Percentiles rank a stretch among this genome's conserved stretches.
These are phyloP conservation scores for Microtus ochrogaster DNA, from an alignment of 2,113 vertebrate species.

Conservation along the genomic window DNA sequence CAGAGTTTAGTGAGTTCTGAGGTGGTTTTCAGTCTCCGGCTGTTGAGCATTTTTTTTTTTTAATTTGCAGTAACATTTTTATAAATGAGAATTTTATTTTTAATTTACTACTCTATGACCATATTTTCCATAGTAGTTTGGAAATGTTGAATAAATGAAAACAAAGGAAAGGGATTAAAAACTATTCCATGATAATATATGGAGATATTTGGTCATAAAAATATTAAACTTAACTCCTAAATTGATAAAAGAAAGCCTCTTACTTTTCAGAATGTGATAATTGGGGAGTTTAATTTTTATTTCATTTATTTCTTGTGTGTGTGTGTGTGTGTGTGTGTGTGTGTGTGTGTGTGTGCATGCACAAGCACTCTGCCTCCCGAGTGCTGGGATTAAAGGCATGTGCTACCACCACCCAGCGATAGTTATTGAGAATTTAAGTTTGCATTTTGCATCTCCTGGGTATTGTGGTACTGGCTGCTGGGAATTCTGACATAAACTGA, in stretches of 20 bases:
- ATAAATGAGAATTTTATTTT: background rate
- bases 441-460: conserved; percentile 13
- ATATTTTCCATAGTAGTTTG: background rate
- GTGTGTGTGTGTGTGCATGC: background rate
- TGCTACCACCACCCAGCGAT: no score
- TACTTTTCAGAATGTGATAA: background rate
- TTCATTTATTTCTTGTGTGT: background rate
- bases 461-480: background rate
- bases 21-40: background rate
- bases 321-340: background rate
- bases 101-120: background rate
- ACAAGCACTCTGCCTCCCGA: no score
- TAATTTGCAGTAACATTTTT: background rate
- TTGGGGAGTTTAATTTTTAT: background rate
- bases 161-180: background rate
- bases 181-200: background rate
- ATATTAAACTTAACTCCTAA: conserved; percentile 4
- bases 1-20: background rate
- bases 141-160: background rate
- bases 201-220: background rate
- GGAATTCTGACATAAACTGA: background rate
- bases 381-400: no score
- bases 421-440: background rate
- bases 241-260: background rate
- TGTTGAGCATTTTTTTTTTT: background rate